Evolutionary conservation across 2,888 invertebrate genomes (phyloP), one percentile per base, ranked within the genome.

Genomic region (Leptogaster cylindrica): DNA sequence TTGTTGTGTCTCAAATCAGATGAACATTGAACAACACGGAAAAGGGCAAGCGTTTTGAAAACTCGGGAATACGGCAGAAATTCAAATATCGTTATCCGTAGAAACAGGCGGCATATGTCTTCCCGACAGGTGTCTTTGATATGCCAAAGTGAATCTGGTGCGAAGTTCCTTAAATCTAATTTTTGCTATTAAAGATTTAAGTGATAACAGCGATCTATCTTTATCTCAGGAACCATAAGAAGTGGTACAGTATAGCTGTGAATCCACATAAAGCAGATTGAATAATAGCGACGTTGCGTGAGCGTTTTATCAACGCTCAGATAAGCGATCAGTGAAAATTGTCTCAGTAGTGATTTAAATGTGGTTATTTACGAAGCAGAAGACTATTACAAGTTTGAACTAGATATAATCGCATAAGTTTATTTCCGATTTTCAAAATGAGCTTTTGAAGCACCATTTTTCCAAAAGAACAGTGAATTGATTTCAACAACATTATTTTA

Each of bases 151-250:
- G 2, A 3, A 6, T n/a, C 27, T n/a, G 12, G 16, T 14, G n/a
- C 2, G 52, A 31, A 20, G 31, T 52, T 20, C 52, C 52, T 52
- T 52, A 52, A 52, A 52, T 52, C 14, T 31, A 16, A 14, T 36
- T 33, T 7, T 31, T 52, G 2, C 50, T 20, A 50, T 50, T 23
- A 50, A n/a, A n/a, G 25, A 27, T 50, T 50, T 50, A 2, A 12
- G 8, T 16, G 46, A 31, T 52, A 52, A 46, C 23, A 46, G 46
- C 52, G 52, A 52, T 31, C 31, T 52, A 10, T 52, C n/a, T 6
- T 52, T 52, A 52, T 52, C 52, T 52, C 33, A 31, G 10, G 31
- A 33, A 16, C 2, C 16, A 14, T 2, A 33, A 16, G 8, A 31
- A 10, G 44, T 18, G 3, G 1, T 28, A 12, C 18, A n/a, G 12